Base-by-base conservation (phyloP, 2,888 invertebrate species). In the Venusia cambrica region DNA sequence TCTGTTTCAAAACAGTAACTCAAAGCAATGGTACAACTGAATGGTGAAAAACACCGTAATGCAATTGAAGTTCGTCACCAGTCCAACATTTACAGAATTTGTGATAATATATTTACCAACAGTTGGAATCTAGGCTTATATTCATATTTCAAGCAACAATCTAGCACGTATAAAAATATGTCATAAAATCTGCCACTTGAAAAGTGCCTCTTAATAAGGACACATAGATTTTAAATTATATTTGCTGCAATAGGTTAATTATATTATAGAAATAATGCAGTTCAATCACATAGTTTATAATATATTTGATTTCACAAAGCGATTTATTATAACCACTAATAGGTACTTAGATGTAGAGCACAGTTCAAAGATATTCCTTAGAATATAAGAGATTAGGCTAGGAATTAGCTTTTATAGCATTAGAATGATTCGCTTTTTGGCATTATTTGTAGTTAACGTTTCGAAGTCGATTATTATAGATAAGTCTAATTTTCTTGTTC, bases 51-150 rank as follows among this genome's bases (percentile, higher is more conserved):
- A 31, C 8, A 21, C 7, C 26, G n/a, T 15, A 3, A 19, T 27
- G 22, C 22, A 2, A 35, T 32, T 39, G 48, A 58, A 53, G 50
- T 54, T 52, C 49, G 47, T 56, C 65, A 62, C 66, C 75, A 77
- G 79, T 83, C 83, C 85, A 84, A 70, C 65, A 57, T 79, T 78
- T 77, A 77, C 75, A 76, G 71, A 67, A 63, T 75, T 80, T 81
- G 80, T 83, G 78, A 83, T 83, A 80, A 57, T 55, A 73, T 71
- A 68, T 77, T 71, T 69, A 78, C 69, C 68, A 62, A 58, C 65
- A 62, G 58, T 68, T 67, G 60, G 64, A 68, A 53, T 67, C 63
- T 76, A 77, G 71, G 69, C 71, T 75, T 75, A 72, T 58, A 67
- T 62, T 69, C 62, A 63, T 61, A 57, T 51, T 57, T 62, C 61